Evolutionary conservation across 2,888 invertebrate species (phyloP), one percentile per base, ranked within the genome.

Genomic region (Xiphydria camelus): DNA sequence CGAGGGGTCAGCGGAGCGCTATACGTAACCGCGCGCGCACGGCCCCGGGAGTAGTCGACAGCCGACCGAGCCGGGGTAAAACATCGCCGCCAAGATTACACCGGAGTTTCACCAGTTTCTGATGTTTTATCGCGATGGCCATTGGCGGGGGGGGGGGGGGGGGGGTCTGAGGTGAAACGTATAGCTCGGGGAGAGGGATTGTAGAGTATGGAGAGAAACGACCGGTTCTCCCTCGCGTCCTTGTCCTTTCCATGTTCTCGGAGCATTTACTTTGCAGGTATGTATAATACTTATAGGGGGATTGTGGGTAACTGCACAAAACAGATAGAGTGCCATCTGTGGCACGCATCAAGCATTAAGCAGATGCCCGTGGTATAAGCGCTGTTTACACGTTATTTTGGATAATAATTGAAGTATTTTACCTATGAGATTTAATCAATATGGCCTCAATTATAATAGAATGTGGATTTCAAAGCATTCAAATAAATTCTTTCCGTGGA

Each of bases 41-140:
- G n/a, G 25, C n/a, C 34, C 29, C 34, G 41, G 40, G 15, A 32
- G 21, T 39, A 29, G 45, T 39, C 32, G 49, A 37, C 42, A 37
- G 57, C 41, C 53, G 51, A 51, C 57, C 51, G 52, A n/a, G n/a
- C n/a, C 51, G 40, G 55, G 59, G 59, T 66, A 65, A 66, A 66
- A 67, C 67, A 67, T 66, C 60, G 61, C 58, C 60, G 56, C 60
- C 61, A 67, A 67, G 66, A 67, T 67, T 67, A 64, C 63, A 66
- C 49, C 60, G 38, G 66, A 67, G 66, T 67, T 66, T 67, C 63
- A 56, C 65, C 67, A 61, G 67, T 64, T 67, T 59, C 59, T 63
- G 55, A 64, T 67, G 67, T 67, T 67, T 67, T 67, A 67, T 67
- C 66, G 59, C 59, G 66, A 67, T 67, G 54, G 57, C 58, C 57